A percentile compares a stretch with the other conserved stretches of the same genome.
Evolutionary conservation across 2,888 invertebrate species (phyloP).

Genomic region (Shargacucullia verbasci): DNA sequence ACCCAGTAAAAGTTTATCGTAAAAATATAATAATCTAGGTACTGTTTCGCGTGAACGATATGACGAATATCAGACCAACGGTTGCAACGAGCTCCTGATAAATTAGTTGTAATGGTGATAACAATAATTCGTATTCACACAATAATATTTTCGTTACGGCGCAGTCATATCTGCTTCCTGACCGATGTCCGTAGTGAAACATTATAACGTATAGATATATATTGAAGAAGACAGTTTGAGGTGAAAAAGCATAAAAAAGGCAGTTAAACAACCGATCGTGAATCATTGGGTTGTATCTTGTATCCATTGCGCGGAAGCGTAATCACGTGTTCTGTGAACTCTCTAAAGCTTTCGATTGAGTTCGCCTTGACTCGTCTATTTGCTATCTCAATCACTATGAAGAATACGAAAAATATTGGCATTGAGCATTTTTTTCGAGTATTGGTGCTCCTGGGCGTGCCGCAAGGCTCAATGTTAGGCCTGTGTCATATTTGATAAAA

Average conservation of each 20-base stretch:
- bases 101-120: slow-evolving; percentile 2
- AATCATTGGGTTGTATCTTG: too few species aligned
- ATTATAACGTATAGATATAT: too few species aligned
- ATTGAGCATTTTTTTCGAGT: too few species aligned
- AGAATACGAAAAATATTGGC: too few species aligned
- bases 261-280: too few species aligned
- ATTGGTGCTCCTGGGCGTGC: too few species aligned
- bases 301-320: background rate
- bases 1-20: too few species aligned
- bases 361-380: background rate
- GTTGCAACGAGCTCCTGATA: slow-evolving; percentile 25
- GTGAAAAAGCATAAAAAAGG: too few species aligned
- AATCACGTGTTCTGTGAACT: background rate
- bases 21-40: too few species aligned
- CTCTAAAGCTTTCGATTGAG: background rate
- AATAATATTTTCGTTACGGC: background rate
- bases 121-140: slow-evolving; percentile 6
- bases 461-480: slow-evolving; percentile 14
- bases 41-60: slow-evolving; percentile 1
- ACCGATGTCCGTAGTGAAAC: background rate
- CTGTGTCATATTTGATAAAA: background rate
- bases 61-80: slow-evolving; percentile 16
- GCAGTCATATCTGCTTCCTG: background rate
- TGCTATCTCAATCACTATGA: background rate
- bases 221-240: too few species aligned